These are phyloP conservation scores for Xestobium rufovillosum DNA, from an alignment of 2,888 invertebrate species.

Conservation along the genomic window DNA sequence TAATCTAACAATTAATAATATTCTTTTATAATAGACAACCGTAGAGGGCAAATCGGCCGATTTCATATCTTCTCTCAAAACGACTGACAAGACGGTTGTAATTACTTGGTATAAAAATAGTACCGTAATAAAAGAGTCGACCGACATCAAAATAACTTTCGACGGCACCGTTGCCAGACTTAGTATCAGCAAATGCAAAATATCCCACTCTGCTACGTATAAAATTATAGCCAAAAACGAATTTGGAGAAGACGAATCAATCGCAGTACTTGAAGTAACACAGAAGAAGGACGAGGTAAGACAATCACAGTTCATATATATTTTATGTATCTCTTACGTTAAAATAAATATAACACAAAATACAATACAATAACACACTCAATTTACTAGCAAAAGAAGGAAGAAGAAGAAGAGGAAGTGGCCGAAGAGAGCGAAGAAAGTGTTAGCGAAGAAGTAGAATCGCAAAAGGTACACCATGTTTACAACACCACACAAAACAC, in stretches of 20 bases:
- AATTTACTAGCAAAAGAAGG: constrained; percentile 2
- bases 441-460: constrained; percentile 19
- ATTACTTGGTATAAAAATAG: constrained; percentile 82
- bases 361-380: not conserved
- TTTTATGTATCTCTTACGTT: not conserved
- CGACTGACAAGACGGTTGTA: constrained; percentile 69
- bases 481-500: constrained; percentile 10
- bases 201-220: constrained; percentile 72
- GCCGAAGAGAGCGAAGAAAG: constrained; percentile 23
- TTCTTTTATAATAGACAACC: constrained; percentile 46
- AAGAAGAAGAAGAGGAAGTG: constrained; percentile 15
- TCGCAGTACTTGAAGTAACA: constrained; percentile 75
- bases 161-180: constrained; percentile 77
- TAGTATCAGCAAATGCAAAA: constrained; percentile 65
- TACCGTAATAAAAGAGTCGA: constrained; percentile 67
- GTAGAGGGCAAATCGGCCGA: constrained; percentile 71
- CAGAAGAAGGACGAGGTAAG: constrained; percentile 43
- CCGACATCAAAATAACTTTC: constrained; percentile 70
- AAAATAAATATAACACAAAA: not conserved
- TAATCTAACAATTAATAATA: not conserved
- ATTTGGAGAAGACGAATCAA: constrained; percentile 81
- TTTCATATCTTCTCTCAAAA: constrained; percentile 65
- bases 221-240: constrained; percentile 84
- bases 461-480: constrained; percentile 19
- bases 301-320: not conserved